phyloP scores from a whole-genome alignment of 2,888 invertebrate species.

The Troides aeacus region DNA sequence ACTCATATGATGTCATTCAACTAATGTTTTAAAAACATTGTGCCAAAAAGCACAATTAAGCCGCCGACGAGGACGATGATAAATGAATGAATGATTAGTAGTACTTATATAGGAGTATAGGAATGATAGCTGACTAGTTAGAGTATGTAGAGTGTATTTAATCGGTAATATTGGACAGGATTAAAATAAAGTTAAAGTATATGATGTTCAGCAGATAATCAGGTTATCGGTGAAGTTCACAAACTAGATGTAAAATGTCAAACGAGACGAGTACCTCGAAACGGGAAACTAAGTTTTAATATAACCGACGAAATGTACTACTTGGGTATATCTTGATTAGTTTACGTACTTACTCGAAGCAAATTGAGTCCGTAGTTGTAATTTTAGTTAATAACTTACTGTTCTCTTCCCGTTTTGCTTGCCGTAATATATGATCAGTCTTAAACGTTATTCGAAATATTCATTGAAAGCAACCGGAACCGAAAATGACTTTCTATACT shows the following conservation, averaged over 20 bases:
- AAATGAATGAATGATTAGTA: too few species aligned
- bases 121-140: too few species aligned
- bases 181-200: slow-evolving; percentile 8
- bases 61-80: too few species aligned
- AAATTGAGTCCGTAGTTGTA: not conserved
- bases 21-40: too few species aligned
- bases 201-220: slow-evolving; percentile 13
- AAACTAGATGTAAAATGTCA: not conserved
- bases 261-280: not conserved
- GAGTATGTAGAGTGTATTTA: not conserved
- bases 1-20: too few species aligned
- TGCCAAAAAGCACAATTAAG: too few species aligned
- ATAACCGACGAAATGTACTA: not conserved
- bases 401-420: too few species aligned
- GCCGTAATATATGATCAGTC: too few species aligned
- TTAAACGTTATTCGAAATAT: too few species aligned
- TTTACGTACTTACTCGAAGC: not conserved
- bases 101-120: too few species aligned
- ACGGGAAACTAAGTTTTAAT: slow-evolving; percentile 1
- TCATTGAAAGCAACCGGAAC: too few species aligned
- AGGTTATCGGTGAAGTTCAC: slow-evolving; percentile 7
- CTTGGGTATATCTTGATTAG: not conserved
- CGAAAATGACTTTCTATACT: too few species aligned
- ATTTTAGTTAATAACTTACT: not conserved
- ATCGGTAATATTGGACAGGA: slow-evolving; percentile 3